phyloP scores from a whole-genome alignment of 2,888 invertebrate species.

The Hirtodrosophila alboralis region DNA sequence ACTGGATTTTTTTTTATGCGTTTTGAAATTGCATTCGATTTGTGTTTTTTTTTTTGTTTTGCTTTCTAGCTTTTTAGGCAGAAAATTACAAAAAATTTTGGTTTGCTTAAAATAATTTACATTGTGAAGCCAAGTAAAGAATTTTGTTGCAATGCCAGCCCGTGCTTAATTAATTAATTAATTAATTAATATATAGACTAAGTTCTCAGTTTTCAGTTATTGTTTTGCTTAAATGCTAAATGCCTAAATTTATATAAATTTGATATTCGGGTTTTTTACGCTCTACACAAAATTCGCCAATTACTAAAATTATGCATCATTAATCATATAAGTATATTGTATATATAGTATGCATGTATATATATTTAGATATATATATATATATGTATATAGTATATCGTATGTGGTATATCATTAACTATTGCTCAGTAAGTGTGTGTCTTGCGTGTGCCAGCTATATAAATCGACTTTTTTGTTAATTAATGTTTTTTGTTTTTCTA shows the following conservation, averaged over 20 bases:
- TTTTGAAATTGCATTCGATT: conserved; percentile 33
- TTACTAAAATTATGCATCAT: conserved; percentile 72
- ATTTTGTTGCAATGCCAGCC: conserved; percentile 60
- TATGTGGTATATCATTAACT: conserved; percentile 64
- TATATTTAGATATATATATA: conserved; percentile 35
- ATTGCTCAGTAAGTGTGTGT: conserved; percentile 77
- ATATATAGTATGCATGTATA: conserved; percentile 30
- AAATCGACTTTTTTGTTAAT: conserved; percentile 38
- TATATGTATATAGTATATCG: conserved; percentile 42
- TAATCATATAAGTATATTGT: conserved; percentile 46
- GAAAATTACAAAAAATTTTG: conserved; percentile 64
- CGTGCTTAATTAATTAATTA: conserved; percentile 20
- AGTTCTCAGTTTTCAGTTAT: conserved; percentile 48
- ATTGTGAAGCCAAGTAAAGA: conserved; percentile 63
- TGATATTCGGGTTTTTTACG: conserved; percentile 72
- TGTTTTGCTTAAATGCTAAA: conserved; percentile 54
- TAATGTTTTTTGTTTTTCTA: conserved; percentile 25
- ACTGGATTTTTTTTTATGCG: conserved; percentile 61
- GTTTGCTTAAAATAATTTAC: conserved; percentile 58
- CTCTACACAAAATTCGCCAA: conserved; percentile 77
- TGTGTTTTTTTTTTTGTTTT: background rate
- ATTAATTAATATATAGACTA: conserved; percentile 30
- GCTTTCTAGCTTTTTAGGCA: conserved; percentile 48
- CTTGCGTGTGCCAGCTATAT: conserved; percentile 65
- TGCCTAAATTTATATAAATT: conserved; percentile 66